These are phyloP conservation scores for Druon quercuslanigerum DNA, from an alignment of 1,140 invertebrate species.

Conservation along the genomic window DNA sequence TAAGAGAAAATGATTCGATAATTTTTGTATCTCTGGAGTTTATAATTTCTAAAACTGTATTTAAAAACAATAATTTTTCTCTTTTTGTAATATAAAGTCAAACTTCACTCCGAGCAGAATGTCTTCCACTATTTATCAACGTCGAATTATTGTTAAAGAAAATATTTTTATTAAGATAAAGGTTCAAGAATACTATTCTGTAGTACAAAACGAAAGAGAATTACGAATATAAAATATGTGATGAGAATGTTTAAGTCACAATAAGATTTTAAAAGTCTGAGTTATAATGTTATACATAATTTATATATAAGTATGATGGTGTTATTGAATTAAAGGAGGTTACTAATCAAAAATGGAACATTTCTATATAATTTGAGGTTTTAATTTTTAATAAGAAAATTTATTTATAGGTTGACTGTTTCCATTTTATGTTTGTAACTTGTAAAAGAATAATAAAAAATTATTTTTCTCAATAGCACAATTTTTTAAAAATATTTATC, in stretches of 20 bases:
- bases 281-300: neutral
- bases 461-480: too few species aligned
- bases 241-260: neutral
- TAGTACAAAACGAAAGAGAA: slow-evolving; percentile 4
- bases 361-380: neutral
- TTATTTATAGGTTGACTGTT: too few species aligned
- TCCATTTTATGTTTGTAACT: too few species aligned
- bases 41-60: too few species aligned
- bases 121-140: slow-evolving; percentile 18
- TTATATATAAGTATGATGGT: neutral
- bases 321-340: neutral
- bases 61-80: neutral
- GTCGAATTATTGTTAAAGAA: neutral
- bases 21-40: too few species aligned
- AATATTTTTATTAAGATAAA: too few species aligned
- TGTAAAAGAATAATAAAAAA: too few species aligned
- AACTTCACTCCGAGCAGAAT: neutral
- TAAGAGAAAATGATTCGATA: too few species aligned
- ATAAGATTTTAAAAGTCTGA: neutral
- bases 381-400: too few species aligned
- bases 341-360: neutral
- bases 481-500: too few species aligned
- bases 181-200: neutral
- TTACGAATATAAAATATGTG: neutral
- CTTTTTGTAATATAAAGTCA: neutral